Evolutionary conservation across 92 coral and sea anemone genomes (phyloP).

Genomic region (Muricea muricata): DNA sequence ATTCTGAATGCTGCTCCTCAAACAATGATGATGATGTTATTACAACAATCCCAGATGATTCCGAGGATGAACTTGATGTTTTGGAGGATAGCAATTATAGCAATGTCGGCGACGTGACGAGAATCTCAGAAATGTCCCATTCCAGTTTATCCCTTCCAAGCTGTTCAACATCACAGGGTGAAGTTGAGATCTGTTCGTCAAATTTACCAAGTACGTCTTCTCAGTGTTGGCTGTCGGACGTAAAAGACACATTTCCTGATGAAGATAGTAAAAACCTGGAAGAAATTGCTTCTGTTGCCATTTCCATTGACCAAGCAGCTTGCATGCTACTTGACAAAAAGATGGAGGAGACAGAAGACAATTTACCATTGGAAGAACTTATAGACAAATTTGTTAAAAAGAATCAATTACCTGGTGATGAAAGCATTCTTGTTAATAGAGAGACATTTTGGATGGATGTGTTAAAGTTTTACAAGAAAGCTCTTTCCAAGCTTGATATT

Average conservation of each 20-base stretch:
- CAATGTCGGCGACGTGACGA: no score
- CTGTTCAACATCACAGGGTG: no score
- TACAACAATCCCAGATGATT: no score
- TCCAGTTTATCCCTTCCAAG: no score
- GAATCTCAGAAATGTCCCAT: no score
- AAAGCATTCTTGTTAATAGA: conserved; percentile 8
- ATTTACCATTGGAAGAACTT: background rate
- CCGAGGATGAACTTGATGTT: no score
- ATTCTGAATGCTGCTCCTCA: no score
- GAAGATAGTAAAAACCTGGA: background rate
- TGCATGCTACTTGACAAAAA: background rate
- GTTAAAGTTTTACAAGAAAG: conserved; percentile 40
- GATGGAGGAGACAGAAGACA: background rate
- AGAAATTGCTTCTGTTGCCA: background rate
- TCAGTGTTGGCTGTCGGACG: background rate
- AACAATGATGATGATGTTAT: no score
- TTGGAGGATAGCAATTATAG: no score
- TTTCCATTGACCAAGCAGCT: conserved; percentile 1
- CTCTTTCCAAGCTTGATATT: background rate
- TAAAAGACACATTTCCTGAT: conserved; percentile 6
- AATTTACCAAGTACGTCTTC: no score
- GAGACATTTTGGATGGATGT: conserved; percentile 47
- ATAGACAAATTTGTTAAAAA: background rate
- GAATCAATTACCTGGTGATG: background rate
- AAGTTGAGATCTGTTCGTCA: no score